Conservation (phyloP, 2,797 vertebrate species). For the Kryptolebias ocellatus region DNA sequence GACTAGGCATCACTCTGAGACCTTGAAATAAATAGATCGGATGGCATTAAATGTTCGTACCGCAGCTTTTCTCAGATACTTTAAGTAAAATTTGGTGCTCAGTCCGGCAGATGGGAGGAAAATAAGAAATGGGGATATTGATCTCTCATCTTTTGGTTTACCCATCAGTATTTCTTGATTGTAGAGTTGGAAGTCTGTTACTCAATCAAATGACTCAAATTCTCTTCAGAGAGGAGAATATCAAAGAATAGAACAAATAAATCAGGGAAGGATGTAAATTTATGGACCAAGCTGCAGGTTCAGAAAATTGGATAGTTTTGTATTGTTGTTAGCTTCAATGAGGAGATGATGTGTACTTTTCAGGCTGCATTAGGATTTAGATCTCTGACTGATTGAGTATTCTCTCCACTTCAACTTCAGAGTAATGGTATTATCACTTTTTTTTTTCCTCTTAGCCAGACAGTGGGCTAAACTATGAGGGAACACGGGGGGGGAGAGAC, state of each 20-base stretch:
- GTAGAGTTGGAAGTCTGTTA: slow-evolving; percentile 1
- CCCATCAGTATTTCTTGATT: slow-evolving; percentile 1
- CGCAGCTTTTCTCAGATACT: no score
- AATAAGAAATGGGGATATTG: background rate
- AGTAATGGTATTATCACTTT: slow-evolving; percentile 35
- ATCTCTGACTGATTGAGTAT: slow-evolving; percentile 49
- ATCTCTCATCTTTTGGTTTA: background rate
- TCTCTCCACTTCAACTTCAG: slow-evolving; percentile 40
- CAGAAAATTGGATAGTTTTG: slow-evolving; percentile 1
- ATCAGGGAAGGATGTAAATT: slow-evolving; percentile 1
- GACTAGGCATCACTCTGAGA: no score
- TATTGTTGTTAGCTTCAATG: slow-evolving; percentile 16
- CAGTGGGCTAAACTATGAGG: slow-evolving; percentile 3
- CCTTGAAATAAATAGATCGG: no score
- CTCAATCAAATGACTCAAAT: slow-evolving; percentile 11
- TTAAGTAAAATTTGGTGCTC: no score
- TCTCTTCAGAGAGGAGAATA: slow-evolving; percentile 14
- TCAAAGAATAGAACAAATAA: slow-evolving; percentile 37
- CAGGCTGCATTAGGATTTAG: slow-evolving; percentile 8
- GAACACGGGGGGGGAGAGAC: slow-evolving; percentile 3
- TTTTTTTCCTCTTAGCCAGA: slow-evolving; percentile 50
- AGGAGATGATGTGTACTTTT: slow-evolving; percentile 1
- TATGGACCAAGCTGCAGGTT: background rate
- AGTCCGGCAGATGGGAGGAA: background rate
- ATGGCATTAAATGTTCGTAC: no score